phyloP scores from a whole-genome alignment of 2,888 invertebrate species.

The Smittia sp. region DNA sequence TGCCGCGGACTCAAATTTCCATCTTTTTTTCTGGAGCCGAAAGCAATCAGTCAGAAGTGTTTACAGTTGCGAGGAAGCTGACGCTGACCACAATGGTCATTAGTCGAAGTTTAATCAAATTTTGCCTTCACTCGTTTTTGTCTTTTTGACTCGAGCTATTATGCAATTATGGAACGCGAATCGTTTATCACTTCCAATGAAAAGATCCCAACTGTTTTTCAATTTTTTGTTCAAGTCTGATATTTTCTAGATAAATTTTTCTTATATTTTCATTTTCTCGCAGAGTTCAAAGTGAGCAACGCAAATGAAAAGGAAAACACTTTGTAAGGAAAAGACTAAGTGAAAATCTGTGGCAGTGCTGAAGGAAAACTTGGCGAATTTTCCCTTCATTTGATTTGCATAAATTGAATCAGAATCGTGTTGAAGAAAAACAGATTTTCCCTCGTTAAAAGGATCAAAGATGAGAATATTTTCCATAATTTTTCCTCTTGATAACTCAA shows the following conservation, averaged over 20 bases:
- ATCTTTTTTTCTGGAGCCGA: background rate
- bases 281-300: background rate
- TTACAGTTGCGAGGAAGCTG: background rate
- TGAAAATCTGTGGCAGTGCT: background rate
- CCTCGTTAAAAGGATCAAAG: background rate
- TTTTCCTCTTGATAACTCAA: background rate
- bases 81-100: no score
- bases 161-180: no score
- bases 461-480: background rate
- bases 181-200: no score
- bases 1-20: background rate
- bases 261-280: background rate
- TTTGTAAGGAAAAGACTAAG: background rate
- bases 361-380: background rate
- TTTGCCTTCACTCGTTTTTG: no score
- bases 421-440: background rate
- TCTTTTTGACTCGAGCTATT: no score
- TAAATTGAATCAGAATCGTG: background rate
- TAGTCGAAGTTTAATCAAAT: no score
- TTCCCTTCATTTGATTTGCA: constrained; percentile 6
- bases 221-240: no score
- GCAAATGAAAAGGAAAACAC: background rate
- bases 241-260: no score
- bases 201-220: no score
- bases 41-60: background rate